Percentiles rank a stretch among this genome's conserved stretches.
Evolutionary conservation across 2,113 vertebrate species (phyloP).

Genomic region (Lophura nycthemera): DNA sequence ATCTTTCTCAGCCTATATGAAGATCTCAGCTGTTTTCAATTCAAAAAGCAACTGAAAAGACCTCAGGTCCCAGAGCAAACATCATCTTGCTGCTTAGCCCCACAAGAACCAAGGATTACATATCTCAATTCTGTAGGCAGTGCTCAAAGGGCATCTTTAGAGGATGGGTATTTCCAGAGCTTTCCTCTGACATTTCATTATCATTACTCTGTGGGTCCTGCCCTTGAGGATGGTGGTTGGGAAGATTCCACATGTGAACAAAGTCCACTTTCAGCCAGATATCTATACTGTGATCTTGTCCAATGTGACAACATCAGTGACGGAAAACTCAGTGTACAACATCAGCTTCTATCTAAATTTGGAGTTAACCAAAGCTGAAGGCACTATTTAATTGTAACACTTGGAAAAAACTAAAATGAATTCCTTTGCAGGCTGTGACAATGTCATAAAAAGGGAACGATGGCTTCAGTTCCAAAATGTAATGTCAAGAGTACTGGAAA

Average conservation of each 20-base stretch:
- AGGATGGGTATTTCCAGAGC: neutral
- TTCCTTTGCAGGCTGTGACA: neutral
- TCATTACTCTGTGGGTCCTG: neutral
- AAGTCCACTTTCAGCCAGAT: neutral
- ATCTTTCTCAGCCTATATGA: rapidly evolving
- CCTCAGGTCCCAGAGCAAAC: neutral
- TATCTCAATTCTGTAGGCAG: neutral
- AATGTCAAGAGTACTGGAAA: neutral
- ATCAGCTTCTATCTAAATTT: neutral
- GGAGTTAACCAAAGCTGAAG: neutral
- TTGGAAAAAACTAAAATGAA: neutral
- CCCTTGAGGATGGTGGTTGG: neutral
- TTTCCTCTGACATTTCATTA: neutral
- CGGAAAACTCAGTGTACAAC: neutral
- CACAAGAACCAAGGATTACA: neutral
- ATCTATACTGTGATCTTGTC: neutral
- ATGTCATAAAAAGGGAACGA: neutral
- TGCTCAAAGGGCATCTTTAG: neutral
- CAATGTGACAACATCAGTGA: rapidly evolving
- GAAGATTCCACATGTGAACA: rapidly evolving
- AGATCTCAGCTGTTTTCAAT: neutral
- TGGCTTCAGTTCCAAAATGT: neutral
- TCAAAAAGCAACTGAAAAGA: neutral
- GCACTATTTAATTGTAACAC: neutral
- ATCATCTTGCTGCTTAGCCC: neutral